A percentile compares a stretch with the other conserved stretches of the same genome.
Conservation (phyloP, 2,888 invertebrate species). For the Anarsia innoxiella region DNA sequence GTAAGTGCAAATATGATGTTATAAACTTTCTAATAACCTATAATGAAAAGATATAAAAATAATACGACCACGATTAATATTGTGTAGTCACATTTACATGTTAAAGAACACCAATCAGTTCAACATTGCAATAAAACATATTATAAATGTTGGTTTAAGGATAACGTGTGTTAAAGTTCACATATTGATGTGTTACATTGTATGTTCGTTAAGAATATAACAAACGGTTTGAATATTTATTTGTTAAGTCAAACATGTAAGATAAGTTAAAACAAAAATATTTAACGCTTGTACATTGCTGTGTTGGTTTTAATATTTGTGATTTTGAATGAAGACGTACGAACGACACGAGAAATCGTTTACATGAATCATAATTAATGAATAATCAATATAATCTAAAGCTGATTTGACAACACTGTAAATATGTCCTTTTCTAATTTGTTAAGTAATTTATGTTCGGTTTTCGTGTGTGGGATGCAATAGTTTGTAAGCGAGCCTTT, state of each 20-base stretch:
- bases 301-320: conserved; percentile 22
- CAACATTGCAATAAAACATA: background rate
- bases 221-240: conserved; percentile 31
- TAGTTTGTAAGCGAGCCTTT: conserved; percentile 32
- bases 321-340: conserved; percentile 35
- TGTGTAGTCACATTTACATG: no score
- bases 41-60: no score
- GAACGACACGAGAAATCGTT: conserved; percentile 9
- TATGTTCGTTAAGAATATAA: conserved; percentile 28
- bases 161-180: conserved; percentile 8
- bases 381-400: background rate
- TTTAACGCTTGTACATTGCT: conserved; percentile 33
- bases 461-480: conserved; percentile 28
- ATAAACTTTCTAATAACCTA: no score
- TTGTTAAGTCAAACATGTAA: conserved; percentile 31
- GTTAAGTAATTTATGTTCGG: conserved; percentile 59
- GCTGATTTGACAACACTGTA: background rate
- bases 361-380: no score
- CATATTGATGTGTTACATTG: conserved; percentile 32
- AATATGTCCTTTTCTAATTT: conserved; percentile 16
- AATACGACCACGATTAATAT: no score
- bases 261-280: conserved; percentile 27
- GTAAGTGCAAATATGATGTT: no score
- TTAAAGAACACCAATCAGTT: no score
- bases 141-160: background rate